Base-by-base conservation (phyloP, 2,113 vertebrate species). In the Gallinago undulata region DNA sequence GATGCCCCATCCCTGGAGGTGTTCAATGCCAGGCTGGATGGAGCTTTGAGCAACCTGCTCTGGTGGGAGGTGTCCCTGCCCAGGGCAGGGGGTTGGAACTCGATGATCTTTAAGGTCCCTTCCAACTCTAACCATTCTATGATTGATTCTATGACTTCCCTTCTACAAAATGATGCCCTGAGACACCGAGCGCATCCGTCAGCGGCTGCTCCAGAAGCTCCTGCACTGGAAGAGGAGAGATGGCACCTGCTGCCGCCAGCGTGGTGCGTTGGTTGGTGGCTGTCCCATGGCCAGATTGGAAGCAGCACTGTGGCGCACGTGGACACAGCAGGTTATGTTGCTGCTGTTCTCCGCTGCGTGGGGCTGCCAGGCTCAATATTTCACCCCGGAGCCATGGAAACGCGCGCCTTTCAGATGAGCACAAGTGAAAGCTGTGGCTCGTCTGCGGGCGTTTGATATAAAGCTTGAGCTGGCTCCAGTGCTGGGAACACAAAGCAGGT, bases 301-400 rank as follows among this genome's bases (percentile, higher is more conserved):
- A 74, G 74, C 76, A 66, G 68, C 59, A 60, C 45, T 0, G 0
- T 0, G 19, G 87, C 0, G 3, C 96, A 76, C 0, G 2, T 28
- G 87, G 67, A 55, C 88, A 48, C 75, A 73, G 94, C 70, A 53
- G 84, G 92, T n/a, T 90, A 76, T 82, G 48, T 33, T 83, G 84
- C 85, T 48, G 57, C 84, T 4, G 0, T 30, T 87, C 78, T 87
- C 94, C 35, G 0, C 82, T 69, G 94, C 19, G 19, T 64, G 92
- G 87, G 73, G 77, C 84, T 97, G 93, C 93, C 93, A 89, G 73
- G 92, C 93, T 94, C 93, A 93, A 35, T 93, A 95, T 72, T 93
- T 92, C 94, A 95, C 37, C 33, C 70, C 0, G 31, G 43, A 95
- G 78, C 92, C 75, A 93, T 63, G 75, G 95, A 93, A 97, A 96